These are phyloP conservation scores for Pardosa pseudoannulata DNA, from an alignment of 2,888 invertebrate species.

Conservation along the genomic window DNA sequence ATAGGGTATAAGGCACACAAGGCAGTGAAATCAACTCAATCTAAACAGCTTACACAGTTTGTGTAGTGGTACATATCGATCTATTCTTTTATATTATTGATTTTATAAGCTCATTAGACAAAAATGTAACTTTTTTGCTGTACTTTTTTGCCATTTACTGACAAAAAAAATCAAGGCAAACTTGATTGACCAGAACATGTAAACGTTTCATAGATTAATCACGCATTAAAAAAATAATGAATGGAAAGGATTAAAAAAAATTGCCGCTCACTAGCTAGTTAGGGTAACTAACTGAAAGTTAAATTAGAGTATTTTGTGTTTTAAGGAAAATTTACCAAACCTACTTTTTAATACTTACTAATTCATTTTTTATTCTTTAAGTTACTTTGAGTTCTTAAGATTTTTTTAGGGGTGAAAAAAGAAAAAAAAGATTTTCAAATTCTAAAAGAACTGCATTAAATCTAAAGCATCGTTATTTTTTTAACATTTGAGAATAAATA, in stretches of 20 bases:
- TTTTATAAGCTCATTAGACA: constrained; percentile 69
- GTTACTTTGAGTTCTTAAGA: constrained; percentile 5
- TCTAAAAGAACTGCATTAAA: background rate
- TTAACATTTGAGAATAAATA: too few species aligned
- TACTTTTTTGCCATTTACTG: constrained; percentile 33
- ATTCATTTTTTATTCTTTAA: constrained; percentile 16
- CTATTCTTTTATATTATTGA: constrained; percentile 71
- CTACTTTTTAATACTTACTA: constrained; percentile 10
- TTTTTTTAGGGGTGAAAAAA: background rate
- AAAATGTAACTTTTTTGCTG: constrained; percentile 44
- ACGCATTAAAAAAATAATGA: constrained; percentile 40
- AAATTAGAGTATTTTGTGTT: constrained; percentile 56
- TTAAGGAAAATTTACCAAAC: constrained; percentile 34
- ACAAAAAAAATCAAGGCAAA: constrained; percentile 59
- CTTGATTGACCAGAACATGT: constrained; percentile 72
- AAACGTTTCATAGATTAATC: constrained; percentile 64
- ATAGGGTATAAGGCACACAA: constrained; percentile 66
- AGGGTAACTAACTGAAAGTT: constrained; percentile 62
- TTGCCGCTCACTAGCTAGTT: constrained; percentile 51
- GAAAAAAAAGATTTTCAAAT: background rate
- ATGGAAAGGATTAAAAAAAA: constrained; percentile 13
- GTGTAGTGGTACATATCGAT: constrained; percentile 55
- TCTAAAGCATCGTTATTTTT: too few species aligned
- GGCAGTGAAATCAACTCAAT: constrained; percentile 65
- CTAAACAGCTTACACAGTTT: constrained; percentile 71